These are phyloP conservation scores for Zenarchopterus dispar DNA, from an alignment of 2,797 vertebrate species.

Conservation along the genomic window DNA sequence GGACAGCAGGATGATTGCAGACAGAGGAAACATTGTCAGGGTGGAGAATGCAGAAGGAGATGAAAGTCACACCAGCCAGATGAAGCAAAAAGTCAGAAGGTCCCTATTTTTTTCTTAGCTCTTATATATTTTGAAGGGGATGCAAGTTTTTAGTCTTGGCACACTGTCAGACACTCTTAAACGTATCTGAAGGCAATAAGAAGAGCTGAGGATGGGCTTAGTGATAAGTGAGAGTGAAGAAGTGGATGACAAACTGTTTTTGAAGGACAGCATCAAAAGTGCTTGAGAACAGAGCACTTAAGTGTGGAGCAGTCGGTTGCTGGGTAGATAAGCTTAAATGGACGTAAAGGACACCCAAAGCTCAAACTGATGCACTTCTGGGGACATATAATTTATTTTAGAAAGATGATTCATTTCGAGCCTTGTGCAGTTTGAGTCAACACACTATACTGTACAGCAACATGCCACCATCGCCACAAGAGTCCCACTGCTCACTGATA, in stretches of 20 bases:
- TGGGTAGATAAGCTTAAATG: conserved; percentile 49
- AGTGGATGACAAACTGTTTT: conserved; percentile 22
- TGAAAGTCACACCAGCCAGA: background rate
- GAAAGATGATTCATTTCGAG: conserved; percentile 60
- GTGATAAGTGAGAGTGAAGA: conserved; percentile 19
- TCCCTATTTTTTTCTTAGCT: background rate
- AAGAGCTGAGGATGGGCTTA: conserved; percentile 14
- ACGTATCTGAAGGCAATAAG: background rate
- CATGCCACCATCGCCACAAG: conserved; percentile 38
- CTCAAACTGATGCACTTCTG: conserved; percentile 27
- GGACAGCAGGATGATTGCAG: conserved; percentile 12
- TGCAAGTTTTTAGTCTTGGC: background rate
- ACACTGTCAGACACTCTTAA: background rate
- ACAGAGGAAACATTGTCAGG: conserved; percentile 5
- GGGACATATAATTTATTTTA: conserved; percentile 58
- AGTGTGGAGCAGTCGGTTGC: conserved; percentile 45
- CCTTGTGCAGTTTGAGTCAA: conserved; percentile 33
- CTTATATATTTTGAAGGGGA: background rate
- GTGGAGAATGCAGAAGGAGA: conserved; percentile 1
- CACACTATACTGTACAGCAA: conserved; percentile 31
- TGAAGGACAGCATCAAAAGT: conserved; percentile 35
- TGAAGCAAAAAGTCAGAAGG: background rate
- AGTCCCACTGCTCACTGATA: conserved; percentile 61
- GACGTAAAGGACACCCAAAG: conserved; percentile 44
- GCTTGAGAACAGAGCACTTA: conserved; percentile 33